Conservation (phyloP, 2,888 invertebrate species). For the Ernsta delagoae region DNA sequence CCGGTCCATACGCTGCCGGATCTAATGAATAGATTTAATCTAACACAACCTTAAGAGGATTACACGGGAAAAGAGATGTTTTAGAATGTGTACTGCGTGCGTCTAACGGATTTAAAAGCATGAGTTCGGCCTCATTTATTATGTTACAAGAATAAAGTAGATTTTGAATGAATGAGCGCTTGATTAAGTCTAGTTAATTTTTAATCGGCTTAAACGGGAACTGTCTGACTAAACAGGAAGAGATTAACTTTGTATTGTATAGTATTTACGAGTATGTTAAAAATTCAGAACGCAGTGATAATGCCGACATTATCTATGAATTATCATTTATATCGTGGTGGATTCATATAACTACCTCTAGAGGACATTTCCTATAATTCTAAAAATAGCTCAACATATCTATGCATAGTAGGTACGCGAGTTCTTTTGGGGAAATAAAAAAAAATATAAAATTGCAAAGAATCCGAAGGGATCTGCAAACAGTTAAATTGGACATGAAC, state of each 20-base stretch:
- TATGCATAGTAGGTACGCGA: too few species aligned
- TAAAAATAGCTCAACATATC: too few species aligned
- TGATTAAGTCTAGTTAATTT: constrained; percentile 9
- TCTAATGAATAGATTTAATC: constrained; percentile 50
- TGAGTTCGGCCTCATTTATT: constrained; percentile 20
- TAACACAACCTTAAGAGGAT: constrained; percentile 35
- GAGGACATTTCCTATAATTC: too few species aligned
- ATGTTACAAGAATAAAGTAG: constrained; percentile 34
- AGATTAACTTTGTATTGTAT: background rate
- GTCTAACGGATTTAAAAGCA: constrained; percentile 32
- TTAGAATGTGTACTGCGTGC: constrained; percentile 28
- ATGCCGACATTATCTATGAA: background rate
- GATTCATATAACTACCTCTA: too few species aligned
- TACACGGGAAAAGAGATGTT: constrained; percentile 38
- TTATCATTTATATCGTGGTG: too few species aligned
- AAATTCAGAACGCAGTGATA: background rate
- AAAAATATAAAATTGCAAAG: too few species aligned
- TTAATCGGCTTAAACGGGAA: constrained; percentile 6
- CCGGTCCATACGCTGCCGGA: constrained; percentile 40
- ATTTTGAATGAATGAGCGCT: constrained; percentile 22
- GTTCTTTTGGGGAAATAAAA: too few species aligned
- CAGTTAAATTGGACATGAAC: constrained; percentile 69
- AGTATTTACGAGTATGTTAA: background rate
- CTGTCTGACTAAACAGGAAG: background rate
- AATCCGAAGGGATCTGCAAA: constrained; percentile 61